Base-by-base conservation (phyloP, 2,888 invertebrate genomes). In the Colletes collaris region DNA sequence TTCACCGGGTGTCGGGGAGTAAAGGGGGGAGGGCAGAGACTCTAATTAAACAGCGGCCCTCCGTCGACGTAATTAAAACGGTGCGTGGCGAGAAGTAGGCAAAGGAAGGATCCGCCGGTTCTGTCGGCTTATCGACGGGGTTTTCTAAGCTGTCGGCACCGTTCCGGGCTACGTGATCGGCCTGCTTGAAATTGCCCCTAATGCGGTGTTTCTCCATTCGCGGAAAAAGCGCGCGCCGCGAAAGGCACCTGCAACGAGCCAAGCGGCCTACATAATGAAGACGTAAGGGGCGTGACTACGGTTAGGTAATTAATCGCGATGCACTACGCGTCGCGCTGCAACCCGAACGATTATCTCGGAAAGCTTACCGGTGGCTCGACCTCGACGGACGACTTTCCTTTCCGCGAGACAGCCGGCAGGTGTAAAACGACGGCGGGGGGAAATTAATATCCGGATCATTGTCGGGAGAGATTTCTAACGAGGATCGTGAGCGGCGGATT, bases 211-310 rank as follows among this genome's bases (percentile, higher is more conserved):
- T 83, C 81, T 72, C 85, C 76, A 53, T 77, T 70, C 77, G 66
- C 76, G 68, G 82, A 75, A 82, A 76, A 77, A 82, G 82, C 59
- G 49, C 37, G 76, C 59, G 19, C 85, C 88, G 72, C 79, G 83
- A 90, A 89, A 89, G 89, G 89, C 88, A 88, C 88, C 90, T 91
- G 88, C 89, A 87, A 86, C 78, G 85, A 10, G 3, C 8, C 44
- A 86, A 65, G 87, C 89, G 86, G 86, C 88, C 88, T 89, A 89
- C 89, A 86, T 89, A 91, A 91, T 91, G 87, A 91, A 91, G 91
- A 89, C 87, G 80, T 86, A 86, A 87, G 85, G 86, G 87, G 69
- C 76, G 73, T 81, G 79, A 71, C 69, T 68, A 67, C 67, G 70
- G 68, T 86, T 81, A 63, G 83, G 65, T 85, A 88, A 88, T 89